Evolutionary conservation across 2,888 invertebrate genomes (phyloP), one percentile per base, ranked within the genome.

Genomic region (Agrotis exclamationis): DNA sequence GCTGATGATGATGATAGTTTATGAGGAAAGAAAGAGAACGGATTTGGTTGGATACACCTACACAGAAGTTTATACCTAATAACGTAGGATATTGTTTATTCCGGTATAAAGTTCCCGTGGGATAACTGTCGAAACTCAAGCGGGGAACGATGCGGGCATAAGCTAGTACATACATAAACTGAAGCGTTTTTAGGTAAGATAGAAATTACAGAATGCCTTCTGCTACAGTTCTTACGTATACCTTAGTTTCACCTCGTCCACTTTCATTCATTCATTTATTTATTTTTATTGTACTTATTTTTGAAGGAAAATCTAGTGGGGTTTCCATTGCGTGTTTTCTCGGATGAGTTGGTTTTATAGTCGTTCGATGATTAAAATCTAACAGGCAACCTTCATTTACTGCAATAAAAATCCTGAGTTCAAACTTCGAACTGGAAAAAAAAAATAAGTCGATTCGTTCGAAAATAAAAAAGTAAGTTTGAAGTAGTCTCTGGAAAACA

Each of bases 281-380:
- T 20, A 56, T 33, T 53, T 56, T 56, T 20, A 56, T 33, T 53
- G 24, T 54, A 56, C 47, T 66, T 24, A 22, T 63, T 48, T 54
- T 48, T 18, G 7, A 7, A 53, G 22, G 22, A 33, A 24, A 50
- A 48, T 59, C 7, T 63, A 18, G 28, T 48, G 18, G 20, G 5
- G 39, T 39, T 39, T 9, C 18, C 22, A 13, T 57, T 44, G 60
- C 50, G 51, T 73, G 54, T 62, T 66, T 65, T 69, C 63, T 62
- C 71, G 58, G 58, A 63, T 53, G 62, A 57, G 24, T 58, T 33
- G 57, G 22, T 56, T 62, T 58, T 53, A 75, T 47, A 57, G 16
- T 14, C 28, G 68, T 68, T 58, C 50, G 33, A 57, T 74, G 51
- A 72, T 73, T 74, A 64, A 39, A 63, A 51, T 74, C 50, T 57